Base-by-base conservation (phyloP, 2,797 vertebrate genomes). In the Karalla daura region DNA sequence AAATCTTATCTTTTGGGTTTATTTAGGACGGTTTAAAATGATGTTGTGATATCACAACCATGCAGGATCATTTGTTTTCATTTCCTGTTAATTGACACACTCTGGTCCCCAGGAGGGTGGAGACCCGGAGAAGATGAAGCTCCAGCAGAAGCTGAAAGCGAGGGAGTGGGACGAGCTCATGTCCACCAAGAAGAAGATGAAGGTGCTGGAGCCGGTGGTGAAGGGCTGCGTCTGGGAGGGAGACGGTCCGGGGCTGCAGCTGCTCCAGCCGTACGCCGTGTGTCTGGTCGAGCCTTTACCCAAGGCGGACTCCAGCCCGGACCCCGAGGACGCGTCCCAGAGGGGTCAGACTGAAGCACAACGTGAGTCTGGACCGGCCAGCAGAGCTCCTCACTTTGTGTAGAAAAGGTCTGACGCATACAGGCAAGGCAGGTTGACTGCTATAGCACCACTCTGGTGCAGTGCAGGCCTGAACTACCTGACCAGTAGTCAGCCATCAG, bases 121-220 rank as follows among this genome's bases (percentile, higher is more conserved):
- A 0, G 96, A 99, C 81, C 91, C 93, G 0, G 98, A 98, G 90
- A 99, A 98, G 79, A 94, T 97, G 75, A 98, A 96, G 71, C 90
- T 97, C 21, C 96, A 93, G 5, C 97, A 99, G 75, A 96, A 90
- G 39, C 91, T 99, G 65, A 99, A 98, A 71, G 98, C 98, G 0
- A 95, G 96, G 63, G 98, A 99, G 52, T 99, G 98, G 98, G 98
- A 99, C 0, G 98, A 99, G 72, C 91, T 98, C 71, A 93, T 98
- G 88, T 94, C 95, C 66, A 92, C 93, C 73, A 98, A 98, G 85
- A 95, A 95, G 90, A 94, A 95, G 70, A 90, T 98, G 83, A 96
- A 92, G 0, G 77, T 98, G 10, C 90, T 99, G 1, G 95, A 97
- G 83, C 95, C 96, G 0, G 89, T 96, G 74, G 92, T 95, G 76